Evolutionary conservation across 2,797 vertebrate genomes (phyloP), one percentile per base, ranked within the genome.

Genomic region (Tangara arthus): DNA sequence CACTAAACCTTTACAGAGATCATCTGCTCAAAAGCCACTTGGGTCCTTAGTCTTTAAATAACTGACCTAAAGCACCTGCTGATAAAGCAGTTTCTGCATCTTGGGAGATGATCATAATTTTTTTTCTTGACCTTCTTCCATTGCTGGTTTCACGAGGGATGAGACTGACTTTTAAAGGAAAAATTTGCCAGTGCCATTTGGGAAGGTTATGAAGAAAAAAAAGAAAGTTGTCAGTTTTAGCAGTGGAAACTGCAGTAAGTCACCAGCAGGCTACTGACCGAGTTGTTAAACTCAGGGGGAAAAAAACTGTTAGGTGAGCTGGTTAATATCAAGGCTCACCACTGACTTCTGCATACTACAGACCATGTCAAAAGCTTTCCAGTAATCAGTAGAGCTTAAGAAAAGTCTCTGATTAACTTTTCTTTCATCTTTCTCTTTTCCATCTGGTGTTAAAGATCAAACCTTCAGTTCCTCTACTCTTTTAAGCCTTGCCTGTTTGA

Each of bases 361-460:
- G 90, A 89, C 82, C 78, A 93, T 94, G 91, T 95, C 93, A 95
- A 92, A 97, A 96, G 90, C 95, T 96, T 96, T 96, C 94, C 90
- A 93, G 90, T 97, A 94, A 97, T 97, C 95, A 96, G 92, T 23
- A 95, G 94, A 96, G 95, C 96, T 97, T 96, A 96, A 95, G 96
- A 90, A 95, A 97, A 96, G 93, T 96, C 95, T 95, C 94, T 95
- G 93, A 97, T 96, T 97, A 97, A 95, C 85, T 96, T 92, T 97
- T 94, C 93, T 97, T 97, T 97, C 96, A 96, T 97, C 96, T 97
- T 97, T 95, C 78, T 87, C 95, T 94, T 96, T 94, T 84, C 96
- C 93, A 90, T 94, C 94, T 96, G 95, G 89, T 95, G 94, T 95
- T 97, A 96, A 94, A 96, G 95, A 97, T 96, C 95, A 97, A 95